Percentiles rank a stretch among this genome's conserved stretches.
Conservation (phyloP, 2,113 vertebrate species). For the Callaeas wilsoni region DNA sequence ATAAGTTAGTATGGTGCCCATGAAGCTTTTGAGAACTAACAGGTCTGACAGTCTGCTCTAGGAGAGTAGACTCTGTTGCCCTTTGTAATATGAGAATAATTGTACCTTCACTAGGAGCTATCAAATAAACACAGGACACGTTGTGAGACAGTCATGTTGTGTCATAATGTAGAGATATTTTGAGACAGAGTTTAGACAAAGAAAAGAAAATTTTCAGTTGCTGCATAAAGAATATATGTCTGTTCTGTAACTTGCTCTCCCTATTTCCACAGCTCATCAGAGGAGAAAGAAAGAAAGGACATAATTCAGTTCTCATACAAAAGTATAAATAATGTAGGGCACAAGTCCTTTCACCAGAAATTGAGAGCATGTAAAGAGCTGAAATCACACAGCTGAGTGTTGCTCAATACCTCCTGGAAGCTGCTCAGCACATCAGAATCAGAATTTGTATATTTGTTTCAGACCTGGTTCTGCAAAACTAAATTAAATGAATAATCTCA, state of each 20-base stretch:
- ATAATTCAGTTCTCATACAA: neutral
- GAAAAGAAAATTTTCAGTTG: neutral
- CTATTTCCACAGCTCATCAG: neutral
- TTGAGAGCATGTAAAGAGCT: neutral
- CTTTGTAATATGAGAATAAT: neutral
- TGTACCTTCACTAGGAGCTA: neutral
- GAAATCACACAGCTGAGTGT: neutral
- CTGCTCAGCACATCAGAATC: neutral
- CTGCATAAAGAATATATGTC: neutral
- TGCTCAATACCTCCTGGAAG: neutral
- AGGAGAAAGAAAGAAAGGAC: neutral
- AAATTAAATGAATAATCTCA: neutral
- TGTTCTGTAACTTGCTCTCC: neutral
- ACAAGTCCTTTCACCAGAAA: neutral
- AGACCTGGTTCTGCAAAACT: neutral
- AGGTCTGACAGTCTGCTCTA: neutral
- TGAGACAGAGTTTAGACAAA: neutral
- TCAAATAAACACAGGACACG: neutral
- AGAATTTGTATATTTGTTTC: neutral
- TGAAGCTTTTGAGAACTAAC: neutral
- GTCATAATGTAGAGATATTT: neutral
- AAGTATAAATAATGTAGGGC: neutral
- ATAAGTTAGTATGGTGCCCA: neutral
- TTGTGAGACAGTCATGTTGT: neutral
- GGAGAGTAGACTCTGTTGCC: neutral